Conservation (phyloP, 2,113 vertebrate species). For the Formicarius rufipectus region DNA sequence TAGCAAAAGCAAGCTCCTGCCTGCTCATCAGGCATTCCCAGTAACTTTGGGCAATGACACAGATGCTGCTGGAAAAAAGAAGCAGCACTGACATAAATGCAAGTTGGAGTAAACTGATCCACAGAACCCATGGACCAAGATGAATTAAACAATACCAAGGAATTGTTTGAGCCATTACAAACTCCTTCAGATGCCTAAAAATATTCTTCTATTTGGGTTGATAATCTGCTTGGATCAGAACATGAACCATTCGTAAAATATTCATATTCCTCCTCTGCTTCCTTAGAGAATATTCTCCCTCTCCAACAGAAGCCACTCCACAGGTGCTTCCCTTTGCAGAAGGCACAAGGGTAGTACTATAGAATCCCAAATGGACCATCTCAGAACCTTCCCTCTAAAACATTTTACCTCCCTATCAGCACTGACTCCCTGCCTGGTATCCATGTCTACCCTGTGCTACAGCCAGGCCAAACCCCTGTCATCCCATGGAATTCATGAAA, state of each 20-base stretch:
- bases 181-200: not conserved
- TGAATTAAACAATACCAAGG: not conserved
- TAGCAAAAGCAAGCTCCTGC: not conserved
- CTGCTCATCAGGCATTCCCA: not conserved
- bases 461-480: not conserved
- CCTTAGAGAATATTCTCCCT: not conserved
- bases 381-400: not conserved
- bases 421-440: not conserved
- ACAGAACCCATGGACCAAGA: not conserved
- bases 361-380: not conserved
- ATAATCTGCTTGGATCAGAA: not conserved
- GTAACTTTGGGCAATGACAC: not conserved
- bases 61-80: not conserved
- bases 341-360: rapidly evolving
- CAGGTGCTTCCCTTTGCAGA: not conserved
- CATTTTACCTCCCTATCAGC: not conserved
- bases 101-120: not conserved
- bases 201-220: not conserved
- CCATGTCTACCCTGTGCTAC: not conserved
- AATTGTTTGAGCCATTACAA: not conserved
- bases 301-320: not conserved
- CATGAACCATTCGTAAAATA: not conserved
- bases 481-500: not conserved
- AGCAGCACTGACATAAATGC: not conserved
- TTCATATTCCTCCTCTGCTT: not conserved